Evolutionary conservation across 37 sponge, comb jelly and placozoan genomes (phyloP), one percentile per base, ranked within the genome.

Genomic region (Chondrosia reniformis): DNA sequence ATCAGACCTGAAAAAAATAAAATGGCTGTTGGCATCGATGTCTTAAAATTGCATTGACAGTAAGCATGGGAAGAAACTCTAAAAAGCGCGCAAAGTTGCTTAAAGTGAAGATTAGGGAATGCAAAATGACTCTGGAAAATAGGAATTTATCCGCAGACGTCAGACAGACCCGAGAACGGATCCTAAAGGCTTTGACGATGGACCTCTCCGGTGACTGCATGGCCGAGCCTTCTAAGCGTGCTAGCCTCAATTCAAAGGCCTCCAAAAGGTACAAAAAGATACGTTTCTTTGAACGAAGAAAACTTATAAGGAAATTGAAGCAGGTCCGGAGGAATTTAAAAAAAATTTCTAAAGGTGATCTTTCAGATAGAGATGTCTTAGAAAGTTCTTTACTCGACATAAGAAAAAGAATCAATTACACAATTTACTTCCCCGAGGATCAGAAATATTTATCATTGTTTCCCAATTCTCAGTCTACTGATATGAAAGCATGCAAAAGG

Each of bases 251-350:
- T 59, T 6, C n/a, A 59, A 59, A 59, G 28, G 17, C 7, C 22
- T 6, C 28, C 61, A 59, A 59, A 59, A n/a, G n/a, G 72, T 69
- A 69, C 72, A 69, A 69, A 25, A 39, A 15, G 15, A 44, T 69
- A 42, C 72, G 72, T 6, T 69, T 69, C 72, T 69, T 69, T 34
- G 72, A 69, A 25, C 39, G 41, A 38, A 31, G 43, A 39, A 69
- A 69, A 39, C n/a, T 40, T 3, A 34, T 37, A 15, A 69, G 72
- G 42, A 69, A 39, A 39, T 25, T 69, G 41, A 69, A 69, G 10
- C 24, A 39, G 15, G 43, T 44, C 1, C 17, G 1, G 13, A 69
- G 43, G 24, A 39, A 36, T 5, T 17, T 69, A 25, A 69, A 40
- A 21, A 24, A 36, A 9, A 2, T 44, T n/a, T 59, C 61, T 13